phyloP scores from a whole-genome alignment of 2,888 invertebrate genomes.

The Lasioglossum figueresi region DNA sequence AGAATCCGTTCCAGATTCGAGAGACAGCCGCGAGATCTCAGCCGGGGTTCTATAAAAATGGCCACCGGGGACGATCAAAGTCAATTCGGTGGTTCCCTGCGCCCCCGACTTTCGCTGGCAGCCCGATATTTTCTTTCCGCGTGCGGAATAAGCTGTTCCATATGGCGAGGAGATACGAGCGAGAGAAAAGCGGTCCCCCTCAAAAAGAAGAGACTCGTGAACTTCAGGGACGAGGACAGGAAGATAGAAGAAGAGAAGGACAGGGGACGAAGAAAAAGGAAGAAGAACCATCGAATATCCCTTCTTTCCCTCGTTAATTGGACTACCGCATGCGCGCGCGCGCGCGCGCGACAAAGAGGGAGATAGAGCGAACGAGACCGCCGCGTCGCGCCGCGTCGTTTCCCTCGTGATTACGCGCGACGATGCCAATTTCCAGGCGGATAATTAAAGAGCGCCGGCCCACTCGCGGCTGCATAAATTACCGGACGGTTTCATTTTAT shows the following conservation, averaged over 20 bases:
- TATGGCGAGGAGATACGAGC: slow-evolving; percentile 58
- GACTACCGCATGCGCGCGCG: slow-evolving; percentile 49
- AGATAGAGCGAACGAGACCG: background rate
- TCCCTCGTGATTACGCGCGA: slow-evolving; percentile 28
- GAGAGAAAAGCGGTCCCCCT: background rate
- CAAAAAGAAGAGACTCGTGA: background rate
- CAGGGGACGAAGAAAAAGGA: background rate
- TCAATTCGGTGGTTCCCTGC: slow-evolving; percentile 53
- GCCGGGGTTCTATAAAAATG: slow-evolving; percentile 67
- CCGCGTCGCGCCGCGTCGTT: background rate
- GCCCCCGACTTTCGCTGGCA: slow-evolving; percentile 42
- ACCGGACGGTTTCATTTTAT: slow-evolving; percentile 34
- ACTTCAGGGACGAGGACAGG: slow-evolving; percentile 5
- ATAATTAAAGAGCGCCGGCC: slow-evolving; percentile 47
- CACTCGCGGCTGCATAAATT: slow-evolving; percentile 38
- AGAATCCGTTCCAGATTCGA: slow-evolving; percentile 32
- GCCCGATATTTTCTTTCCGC: slow-evolving; percentile 70
- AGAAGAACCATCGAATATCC: background rate
- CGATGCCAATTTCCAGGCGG: slow-evolving; percentile 34
- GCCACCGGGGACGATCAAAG: slow-evolving; percentile 71
- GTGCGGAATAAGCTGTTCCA: slow-evolving; percentile 70
- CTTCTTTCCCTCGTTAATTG: slow-evolving; percentile 54
- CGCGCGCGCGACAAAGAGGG: background rate
- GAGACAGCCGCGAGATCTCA: slow-evolving; percentile 66
- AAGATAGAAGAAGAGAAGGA: background rate